A percentile compares a stretch with the other conserved stretches of the same genome.
Conservation (phyloP, 2,888 invertebrate species). For the Cotesia congregata region DNA sequence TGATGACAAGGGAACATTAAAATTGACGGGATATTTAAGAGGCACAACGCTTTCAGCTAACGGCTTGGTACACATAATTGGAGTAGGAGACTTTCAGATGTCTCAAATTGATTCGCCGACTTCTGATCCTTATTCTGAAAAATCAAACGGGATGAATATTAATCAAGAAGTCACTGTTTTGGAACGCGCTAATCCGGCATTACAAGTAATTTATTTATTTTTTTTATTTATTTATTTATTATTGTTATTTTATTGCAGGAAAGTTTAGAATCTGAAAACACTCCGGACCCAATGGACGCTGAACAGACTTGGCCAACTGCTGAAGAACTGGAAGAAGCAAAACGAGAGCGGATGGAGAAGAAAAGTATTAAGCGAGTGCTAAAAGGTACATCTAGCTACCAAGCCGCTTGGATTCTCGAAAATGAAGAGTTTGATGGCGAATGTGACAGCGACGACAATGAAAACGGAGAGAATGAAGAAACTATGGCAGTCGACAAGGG, state of each 20-base stretch:
- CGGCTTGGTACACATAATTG: constrained; percentile 90
- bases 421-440: constrained; percentile 73
- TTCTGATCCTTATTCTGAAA: constrained; percentile 76
- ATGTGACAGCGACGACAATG: constrained; percentile 47
- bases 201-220: constrained; percentile 71
- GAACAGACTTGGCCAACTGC: constrained; percentile 98
- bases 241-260: constrained; percentile 69
- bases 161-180: constrained; percentile 71
- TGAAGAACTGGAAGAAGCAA: constrained; percentile 86
- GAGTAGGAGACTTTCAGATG: constrained; percentile 95
- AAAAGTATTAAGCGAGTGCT: constrained; percentile 87
- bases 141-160: constrained; percentile 50
- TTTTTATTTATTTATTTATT: not conserved
- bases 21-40: constrained; percentile 89
- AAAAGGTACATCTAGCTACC: constrained; percentile 97
- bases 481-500: constrained; percentile 62
- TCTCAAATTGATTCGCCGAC: constrained; percentile 79
- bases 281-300: constrained; percentile 91
- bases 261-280: constrained; percentile 83
- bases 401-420: constrained; percentile 93
- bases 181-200: constrained; percentile 76
- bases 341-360: constrained; percentile 74
- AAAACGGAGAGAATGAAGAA: constrained; percentile 64
- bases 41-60: constrained; percentile 89
- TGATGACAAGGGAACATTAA: constrained; percentile 77